These are phyloP conservation scores for Enteromius anoplus DNA, from an alignment of 2,797 vertebrate genomes.

Conservation along the genomic window DNA sequence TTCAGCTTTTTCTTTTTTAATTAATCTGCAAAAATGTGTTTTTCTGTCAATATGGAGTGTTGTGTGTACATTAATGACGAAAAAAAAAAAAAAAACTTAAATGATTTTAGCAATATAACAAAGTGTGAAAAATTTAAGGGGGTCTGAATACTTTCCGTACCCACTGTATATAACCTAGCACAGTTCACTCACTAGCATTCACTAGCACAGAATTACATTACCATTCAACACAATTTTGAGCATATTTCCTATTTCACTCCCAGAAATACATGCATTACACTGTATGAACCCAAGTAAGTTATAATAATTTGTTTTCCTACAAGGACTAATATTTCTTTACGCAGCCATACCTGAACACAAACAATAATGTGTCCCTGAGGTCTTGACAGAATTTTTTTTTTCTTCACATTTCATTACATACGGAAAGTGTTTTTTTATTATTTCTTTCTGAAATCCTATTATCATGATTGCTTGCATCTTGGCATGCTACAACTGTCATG, in stretches of 20 bases:
- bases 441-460: slow-evolving; percentile 31
- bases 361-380: slow-evolving; percentile 20
- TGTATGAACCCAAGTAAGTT: not conserved
- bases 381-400: slow-evolving; percentile 33
- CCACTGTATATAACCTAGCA: too few species aligned
- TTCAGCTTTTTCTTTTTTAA: too few species aligned
- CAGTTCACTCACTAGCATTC: not conserved
- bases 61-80: too few species aligned
- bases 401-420: slow-evolving; percentile 27
- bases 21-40: too few species aligned
- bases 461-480: slow-evolving; percentile 40
- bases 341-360: slow-evolving; percentile 9
- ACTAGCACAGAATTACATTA: not conserved
- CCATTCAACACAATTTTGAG: not conserved
- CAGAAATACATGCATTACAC: not conserved
- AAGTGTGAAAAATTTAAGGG: too few species aligned
- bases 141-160: too few species aligned
- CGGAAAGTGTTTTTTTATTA: slow-evolving; percentile 11
- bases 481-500: slow-evolving; percentile 45
- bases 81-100: too few species aligned
- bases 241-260: not conserved
- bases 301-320: slow-evolving; percentile 5
- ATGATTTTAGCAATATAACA: too few species aligned
- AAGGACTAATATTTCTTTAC: slow-evolving; percentile 13
- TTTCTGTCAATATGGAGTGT: too few species aligned